A percentile compares a stretch with the other conserved stretches of the same genome.
Evolutionary conservation across 1,140 invertebrate species (phyloP).

Genomic region (Diorhabda sublineata): DNA sequence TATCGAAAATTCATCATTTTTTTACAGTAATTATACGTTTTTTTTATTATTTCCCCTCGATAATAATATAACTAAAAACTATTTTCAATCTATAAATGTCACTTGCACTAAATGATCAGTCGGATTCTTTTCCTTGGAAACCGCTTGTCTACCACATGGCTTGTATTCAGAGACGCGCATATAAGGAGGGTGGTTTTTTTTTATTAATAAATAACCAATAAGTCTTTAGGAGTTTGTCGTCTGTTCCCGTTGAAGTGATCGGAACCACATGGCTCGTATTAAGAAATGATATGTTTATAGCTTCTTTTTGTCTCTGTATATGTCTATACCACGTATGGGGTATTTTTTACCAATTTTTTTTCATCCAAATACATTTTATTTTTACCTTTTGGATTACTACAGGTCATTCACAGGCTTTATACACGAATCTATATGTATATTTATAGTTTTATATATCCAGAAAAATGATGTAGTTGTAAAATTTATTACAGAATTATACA

Average conservation of each 20-base stretch:
- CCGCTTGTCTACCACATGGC: conserved; percentile 17
- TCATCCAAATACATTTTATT: not conserved
- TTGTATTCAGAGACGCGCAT: not conserved
- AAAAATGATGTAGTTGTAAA: too few species aligned
- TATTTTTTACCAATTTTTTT: conserved; percentile 3
- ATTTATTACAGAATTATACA: too few species aligned
- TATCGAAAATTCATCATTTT: too few species aligned
- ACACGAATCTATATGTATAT: too few species aligned
- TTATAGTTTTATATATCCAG: too few species aligned
- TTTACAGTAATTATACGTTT: too few species aligned
- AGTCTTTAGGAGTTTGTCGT: conserved; percentile 16
- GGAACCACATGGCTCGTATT: conserved; percentile 18
- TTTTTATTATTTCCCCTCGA: too few species aligned
- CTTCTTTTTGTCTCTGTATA: conserved; percentile 13
- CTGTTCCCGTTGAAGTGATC: conserved; percentile 18
- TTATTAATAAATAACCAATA: conserved; percentile 23
- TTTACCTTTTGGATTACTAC: not conserved
- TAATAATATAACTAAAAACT: not conserved
- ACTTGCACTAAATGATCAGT: not conserved
- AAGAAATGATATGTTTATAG: conserved; percentile 23
- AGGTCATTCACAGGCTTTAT: not conserved
- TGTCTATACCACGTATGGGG: conserved; percentile 18
- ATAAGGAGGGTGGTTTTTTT: conserved; percentile 16
- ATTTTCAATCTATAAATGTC: not conserved
- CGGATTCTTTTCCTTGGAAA: not conserved